A percentile compares a stretch with the other conserved stretches of the same genome.
These are phyloP conservation scores for Motacilla tschutschensis DNA, from an alignment of 2,113 vertebrate species.

Conservation along the genomic window DNA sequence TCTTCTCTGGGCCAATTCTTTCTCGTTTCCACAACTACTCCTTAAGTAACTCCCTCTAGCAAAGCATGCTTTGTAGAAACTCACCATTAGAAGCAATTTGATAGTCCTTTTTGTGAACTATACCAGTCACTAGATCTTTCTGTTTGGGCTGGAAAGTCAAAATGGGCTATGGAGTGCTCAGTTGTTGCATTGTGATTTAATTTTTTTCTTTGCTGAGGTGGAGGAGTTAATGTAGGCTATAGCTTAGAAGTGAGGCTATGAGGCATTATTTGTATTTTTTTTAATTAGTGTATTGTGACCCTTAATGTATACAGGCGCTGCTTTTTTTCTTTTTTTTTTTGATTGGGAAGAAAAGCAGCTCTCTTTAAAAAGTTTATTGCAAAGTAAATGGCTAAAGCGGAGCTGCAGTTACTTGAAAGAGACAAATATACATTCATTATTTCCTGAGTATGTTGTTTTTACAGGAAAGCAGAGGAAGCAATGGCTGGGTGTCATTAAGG, in stretches of 20 bases:
- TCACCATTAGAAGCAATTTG: background rate
- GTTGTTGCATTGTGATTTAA: background rate
- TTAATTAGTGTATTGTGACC: background rate
- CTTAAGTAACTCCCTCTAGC: slow-evolving; percentile 16
- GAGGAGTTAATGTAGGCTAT: background rate
- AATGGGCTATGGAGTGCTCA: background rate
- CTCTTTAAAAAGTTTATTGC: slow-evolving; percentile 56
- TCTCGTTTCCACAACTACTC: background rate
- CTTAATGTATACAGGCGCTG: background rate
- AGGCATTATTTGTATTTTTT: background rate
- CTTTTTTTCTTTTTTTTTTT: background rate
- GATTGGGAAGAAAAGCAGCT: background rate
- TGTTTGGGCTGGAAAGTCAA: slow-evolving; percentile 4
- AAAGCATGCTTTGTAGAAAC: slow-evolving; percentile 16
- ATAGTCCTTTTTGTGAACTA: background rate
- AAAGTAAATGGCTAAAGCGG: slow-evolving; percentile 36
- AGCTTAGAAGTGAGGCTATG: slow-evolving; percentile 1
- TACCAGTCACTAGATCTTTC: background rate
- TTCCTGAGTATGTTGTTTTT: slow-evolving; percentile 51
- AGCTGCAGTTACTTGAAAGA: slow-evolving; percentile 62
- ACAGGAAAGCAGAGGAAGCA: slow-evolving; percentile 43
- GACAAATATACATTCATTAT: slow-evolving; percentile 56
- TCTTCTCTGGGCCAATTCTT: background rate
- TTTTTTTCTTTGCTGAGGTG: background rate
- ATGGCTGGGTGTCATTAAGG: slow-evolving; percentile 51